phyloP scores from a whole-genome alignment of 1,140 invertebrate species.

The Drosophila serrata region DNA sequence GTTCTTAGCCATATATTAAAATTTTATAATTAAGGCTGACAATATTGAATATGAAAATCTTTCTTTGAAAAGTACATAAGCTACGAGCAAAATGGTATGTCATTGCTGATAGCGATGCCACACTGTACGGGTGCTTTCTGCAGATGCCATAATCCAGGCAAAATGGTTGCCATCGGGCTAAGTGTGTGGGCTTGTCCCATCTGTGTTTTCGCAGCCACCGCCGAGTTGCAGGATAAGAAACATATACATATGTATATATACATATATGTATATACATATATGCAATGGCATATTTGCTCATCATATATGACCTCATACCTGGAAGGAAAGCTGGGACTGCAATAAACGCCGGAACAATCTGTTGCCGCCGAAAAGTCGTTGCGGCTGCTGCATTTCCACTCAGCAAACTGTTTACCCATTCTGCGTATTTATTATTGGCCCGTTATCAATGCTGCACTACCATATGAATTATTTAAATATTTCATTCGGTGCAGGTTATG shows the following conservation, averaged over 20 bases:
- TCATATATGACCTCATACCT: constrained; percentile 24
- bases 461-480: constrained; percentile 44
- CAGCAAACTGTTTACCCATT: constrained; percentile 26
- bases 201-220: constrained; percentile 46
- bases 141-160: constrained; percentile 29
- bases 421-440: constrained; percentile 50
- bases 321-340: constrained; percentile 7
- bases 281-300: constrained; percentile 15
- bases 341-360: constrained; percentile 36
- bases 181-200: constrained; percentile 19
- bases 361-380: constrained; percentile 23
- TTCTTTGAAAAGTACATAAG: background rate
- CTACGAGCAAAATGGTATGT: background rate
- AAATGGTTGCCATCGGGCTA: constrained; percentile 20
- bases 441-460: constrained; percentile 22
- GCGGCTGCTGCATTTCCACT: constrained; percentile 3
- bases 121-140: constrained; percentile 29
- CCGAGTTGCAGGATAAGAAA: constrained; percentile 21
- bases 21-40: background rate
- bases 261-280: constrained; percentile 31
- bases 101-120: background rate
- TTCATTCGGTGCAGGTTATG: background rate
- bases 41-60: background rate
- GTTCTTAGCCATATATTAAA: background rate
- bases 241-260: background rate